Evolutionary conservation across 2,113 vertebrate species (phyloP), one percentile per base, ranked within the genome.

Genomic region (Heterochromis multidens): DNA sequence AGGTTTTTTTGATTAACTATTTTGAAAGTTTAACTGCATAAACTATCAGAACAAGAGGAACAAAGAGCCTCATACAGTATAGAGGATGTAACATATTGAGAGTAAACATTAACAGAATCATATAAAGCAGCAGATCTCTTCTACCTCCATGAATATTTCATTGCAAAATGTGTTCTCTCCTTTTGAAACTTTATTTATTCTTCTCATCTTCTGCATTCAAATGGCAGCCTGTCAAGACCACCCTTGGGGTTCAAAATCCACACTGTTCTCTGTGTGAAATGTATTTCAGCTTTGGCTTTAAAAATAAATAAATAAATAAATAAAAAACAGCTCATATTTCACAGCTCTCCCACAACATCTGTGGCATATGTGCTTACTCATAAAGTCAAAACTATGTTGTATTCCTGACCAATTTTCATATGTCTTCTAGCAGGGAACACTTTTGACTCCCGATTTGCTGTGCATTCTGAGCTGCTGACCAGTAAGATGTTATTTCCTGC

Each of bases 81-180:
- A 70, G 35, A 77, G 33, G 13, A 37, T 74, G 52, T 33, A 37
- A 77, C 67, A 61, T 14, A 57, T 2, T 43, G 63, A 77, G 43
- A n/a, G 80, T n/a, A 72, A 84, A 77, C 25, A 61, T 2, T 27
- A 29, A 74, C 80, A 76, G 63, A 12, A 43, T 79, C 23, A 10
- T 16, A 83, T 23, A 79, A 87, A 14, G 14, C n/a, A 25, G 31
- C 46, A 79, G 25, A 67, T 81, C 6, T 70, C 19, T 21, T 80
- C 65, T 60, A 91, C 57, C 25, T 84, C 76, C 77, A 61, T 94
- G 79, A 90, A 94, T 90, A 93, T 92, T 85, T 91, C 19, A 89
- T 77, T 82, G 16, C 19, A 27, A 60, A 91, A 46, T n/a, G 37
- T 83, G 78, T 87, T 57, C 11, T 79, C 63, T 84, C 40, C 61